Evolutionary conservation across 2,113 vertebrate genomes (phyloP), one percentile per base, ranked within the genome.

Genomic region (Percina caprodes): DNA sequence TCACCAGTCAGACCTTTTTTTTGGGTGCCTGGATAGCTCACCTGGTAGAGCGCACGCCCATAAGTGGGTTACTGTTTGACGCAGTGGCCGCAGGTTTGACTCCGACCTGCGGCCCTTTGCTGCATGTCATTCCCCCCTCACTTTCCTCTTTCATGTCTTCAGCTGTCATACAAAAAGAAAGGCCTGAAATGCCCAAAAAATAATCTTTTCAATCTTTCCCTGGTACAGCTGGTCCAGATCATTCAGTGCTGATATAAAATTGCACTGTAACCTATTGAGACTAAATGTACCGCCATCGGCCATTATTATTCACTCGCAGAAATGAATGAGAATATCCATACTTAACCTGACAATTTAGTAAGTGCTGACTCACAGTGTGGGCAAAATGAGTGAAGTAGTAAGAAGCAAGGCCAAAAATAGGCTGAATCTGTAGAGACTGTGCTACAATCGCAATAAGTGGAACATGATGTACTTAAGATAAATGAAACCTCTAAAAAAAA

Each of bases 311-410:
- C 10, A 11, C 39, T 42, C 39, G 11, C 39, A 42, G 39, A 42
- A 42, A 42, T 42, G 39, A 42, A 2, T 42, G 10, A 42, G 10
- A 42, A 42, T 42, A 11, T 42, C 39, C 2, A 10, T 42, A 42
- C 35, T 23, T 62, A 66, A 73, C 49, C 75, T 39, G 39, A 18
- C 42, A 39, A 69, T 79, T 72, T 66, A 59, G 51, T 39, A 59
- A 56, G 21, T 42, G 79, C 72, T 80, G 86, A 85, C 33, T 79
- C 71, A 75, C 79, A 73, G 67, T 0, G n/a, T 76, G 70, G 68
- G 86, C 13, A 60, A 46, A 82, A 82, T 66, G 45, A 71, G 39
- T 62, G n/a, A 60, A 18, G 62, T 33, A 35, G 13, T n/a, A 52
- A 7, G 56, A 61, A 46, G 35, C 69, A 52, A 61, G 15, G 51